These are phyloP conservation scores for Parthenolecanium corni DNA, from an alignment of 2,888 invertebrate genomes.

Conservation along the genomic window DNA sequence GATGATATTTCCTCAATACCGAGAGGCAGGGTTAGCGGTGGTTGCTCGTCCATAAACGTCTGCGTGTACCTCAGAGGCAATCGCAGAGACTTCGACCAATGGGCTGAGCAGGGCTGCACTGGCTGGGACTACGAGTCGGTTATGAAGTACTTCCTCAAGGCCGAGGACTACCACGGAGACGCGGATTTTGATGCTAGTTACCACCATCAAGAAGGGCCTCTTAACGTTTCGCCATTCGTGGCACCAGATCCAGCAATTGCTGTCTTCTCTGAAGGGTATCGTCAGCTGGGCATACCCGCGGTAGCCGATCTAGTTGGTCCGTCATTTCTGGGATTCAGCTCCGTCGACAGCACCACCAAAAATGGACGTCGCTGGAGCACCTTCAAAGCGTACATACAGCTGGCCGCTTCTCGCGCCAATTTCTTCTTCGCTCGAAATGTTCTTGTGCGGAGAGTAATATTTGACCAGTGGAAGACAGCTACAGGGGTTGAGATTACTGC, in stretches of 20 bases:
- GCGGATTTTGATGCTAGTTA: neutral
- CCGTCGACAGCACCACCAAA: conserved; percentile 36
- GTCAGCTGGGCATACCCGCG: neutral
- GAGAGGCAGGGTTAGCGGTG: conserved; percentile 29
- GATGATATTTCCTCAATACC: conserved; percentile 8
- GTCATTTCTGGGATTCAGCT: conserved; percentile 17
- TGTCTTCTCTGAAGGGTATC: neutral
- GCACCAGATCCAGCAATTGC: conserved; percentile 21
- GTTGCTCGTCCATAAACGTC: conserved; percentile 30
- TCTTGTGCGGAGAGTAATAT: conserved; percentile 53
- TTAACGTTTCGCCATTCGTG: conserved; percentile 22
- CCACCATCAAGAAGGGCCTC: conserved; percentile 22
- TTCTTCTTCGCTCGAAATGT: conserved; percentile 60
- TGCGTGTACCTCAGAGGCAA: conserved; percentile 30
- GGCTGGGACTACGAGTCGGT: conserved; percentile 29
- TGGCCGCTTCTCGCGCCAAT: conserved; percentile 51
- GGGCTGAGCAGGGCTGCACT: conserved; percentile 22
- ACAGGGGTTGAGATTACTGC: conserved; percentile 56
- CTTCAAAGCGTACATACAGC: conserved; percentile 66
- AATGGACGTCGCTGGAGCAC: conserved; percentile 67
- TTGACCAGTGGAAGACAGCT: conserved; percentile 46
- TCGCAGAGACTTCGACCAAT: conserved; percentile 22
- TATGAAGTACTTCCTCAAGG: conserved; percentile 29
- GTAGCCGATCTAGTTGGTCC: conserved; percentile 22
- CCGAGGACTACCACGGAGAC: conserved; percentile 25